These are phyloP conservation scores for Alouatta palliata DNA, from an alignment of 2,113 vertebrate genomes.

Conservation along the genomic window DNA sequence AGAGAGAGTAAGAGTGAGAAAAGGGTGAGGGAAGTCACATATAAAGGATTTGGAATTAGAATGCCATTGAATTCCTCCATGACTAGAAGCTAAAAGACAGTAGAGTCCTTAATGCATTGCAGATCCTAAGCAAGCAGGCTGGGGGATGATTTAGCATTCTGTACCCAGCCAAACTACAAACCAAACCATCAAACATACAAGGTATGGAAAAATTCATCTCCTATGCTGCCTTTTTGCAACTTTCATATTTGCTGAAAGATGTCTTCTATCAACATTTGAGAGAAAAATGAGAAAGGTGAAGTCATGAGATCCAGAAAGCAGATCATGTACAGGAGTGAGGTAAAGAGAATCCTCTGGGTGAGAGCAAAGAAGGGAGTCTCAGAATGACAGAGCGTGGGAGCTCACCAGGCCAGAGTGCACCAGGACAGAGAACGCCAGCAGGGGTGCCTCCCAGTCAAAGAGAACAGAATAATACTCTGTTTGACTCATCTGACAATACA, in stretches of 20 bases:
- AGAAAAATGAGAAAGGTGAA: background rate
- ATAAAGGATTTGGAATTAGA: background rate
- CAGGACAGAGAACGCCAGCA: background rate
- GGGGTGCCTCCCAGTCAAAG: background rate
- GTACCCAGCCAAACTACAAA: conserved; percentile 1
- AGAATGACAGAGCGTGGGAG: background rate
- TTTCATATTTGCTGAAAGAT: background rate
- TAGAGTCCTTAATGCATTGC: background rate
- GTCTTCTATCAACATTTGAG: background rate
- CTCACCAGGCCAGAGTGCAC: background rate
- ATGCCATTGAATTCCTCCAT: background rate
- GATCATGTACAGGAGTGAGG: background rate
- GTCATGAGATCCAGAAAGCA: background rate
- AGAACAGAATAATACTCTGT: background rate
- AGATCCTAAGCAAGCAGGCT: background rate
- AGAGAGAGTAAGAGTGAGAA: background rate
- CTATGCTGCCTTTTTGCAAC: background rate
- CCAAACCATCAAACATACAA: background rate
- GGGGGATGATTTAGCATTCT: background rate
- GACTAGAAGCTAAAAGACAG: background rate
- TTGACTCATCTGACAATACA: background rate
- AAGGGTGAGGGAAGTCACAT: background rate
- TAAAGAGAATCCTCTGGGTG: background rate
- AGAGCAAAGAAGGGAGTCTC: background rate
- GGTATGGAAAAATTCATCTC: background rate